These are phyloP conservation scores for Lasioglossum lativentre DNA, from an alignment of 2,888 invertebrate genomes.

Conservation along the genomic window DNA sequence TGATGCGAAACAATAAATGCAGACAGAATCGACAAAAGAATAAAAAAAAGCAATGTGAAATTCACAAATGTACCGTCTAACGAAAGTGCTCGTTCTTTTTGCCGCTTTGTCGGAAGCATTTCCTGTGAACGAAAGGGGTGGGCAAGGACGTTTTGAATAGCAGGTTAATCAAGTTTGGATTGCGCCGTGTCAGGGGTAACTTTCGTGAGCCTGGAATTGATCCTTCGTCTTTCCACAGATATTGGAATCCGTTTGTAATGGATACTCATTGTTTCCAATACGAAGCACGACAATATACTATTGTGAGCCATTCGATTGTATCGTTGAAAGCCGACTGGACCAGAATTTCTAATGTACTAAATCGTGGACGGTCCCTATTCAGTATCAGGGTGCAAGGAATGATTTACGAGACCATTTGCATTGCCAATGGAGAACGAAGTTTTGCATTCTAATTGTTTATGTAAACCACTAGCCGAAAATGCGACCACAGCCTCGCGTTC, in stretches of 20 bases:
- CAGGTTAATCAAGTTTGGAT: conserved; percentile 49
- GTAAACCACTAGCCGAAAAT: not conserved
- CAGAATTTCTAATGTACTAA: conserved; percentile 35
- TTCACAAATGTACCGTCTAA: not conserved
- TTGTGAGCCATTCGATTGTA: conserved; percentile 44
- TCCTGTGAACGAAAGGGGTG: not conserved
- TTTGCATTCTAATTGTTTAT: conserved; percentile 17
- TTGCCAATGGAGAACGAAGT: not conserved
- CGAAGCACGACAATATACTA: conserved; percentile 34
- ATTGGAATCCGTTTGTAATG: conserved; percentile 53
- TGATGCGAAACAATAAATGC: not conserved
- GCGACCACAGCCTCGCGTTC: not conserved
- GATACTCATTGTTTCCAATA: conserved; percentile 56
- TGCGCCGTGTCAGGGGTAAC: conserved; percentile 20
- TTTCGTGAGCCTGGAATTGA: conserved; percentile 45
- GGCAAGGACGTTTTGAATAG: conserved; percentile 14
- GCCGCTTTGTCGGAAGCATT: not conserved
- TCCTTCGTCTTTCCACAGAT: conserved; percentile 38
- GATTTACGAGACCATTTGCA: conserved; percentile 17
- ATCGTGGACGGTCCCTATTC: conserved; percentile 23
- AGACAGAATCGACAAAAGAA: not conserved
- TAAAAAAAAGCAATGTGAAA: not conserved
- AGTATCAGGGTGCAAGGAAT: not conserved
- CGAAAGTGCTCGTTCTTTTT: not conserved
- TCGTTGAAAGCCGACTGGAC: conserved; percentile 9